phyloP scores from a whole-genome alignment of 2,113 vertebrate genomes.

The Hylia prasina region DNA sequence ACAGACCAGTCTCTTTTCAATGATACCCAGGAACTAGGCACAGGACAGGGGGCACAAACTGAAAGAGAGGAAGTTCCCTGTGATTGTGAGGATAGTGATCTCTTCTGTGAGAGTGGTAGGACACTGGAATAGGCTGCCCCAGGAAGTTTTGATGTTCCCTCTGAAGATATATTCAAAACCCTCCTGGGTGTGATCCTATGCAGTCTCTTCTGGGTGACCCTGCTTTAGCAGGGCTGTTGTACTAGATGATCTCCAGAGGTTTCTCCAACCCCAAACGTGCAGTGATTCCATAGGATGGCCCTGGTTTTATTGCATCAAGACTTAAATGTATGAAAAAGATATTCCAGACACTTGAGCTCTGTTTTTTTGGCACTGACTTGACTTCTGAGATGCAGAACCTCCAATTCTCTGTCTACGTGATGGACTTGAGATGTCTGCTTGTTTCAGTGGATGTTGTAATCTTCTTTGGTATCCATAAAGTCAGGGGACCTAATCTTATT shows the following conservation, averaged over 20 bases:
- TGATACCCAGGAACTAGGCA: background rate
- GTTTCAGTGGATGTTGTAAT: background rate
- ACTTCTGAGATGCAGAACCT: background rate
- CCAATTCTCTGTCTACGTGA: background rate
- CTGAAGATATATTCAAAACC: background rate
- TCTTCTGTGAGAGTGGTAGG: background rate
- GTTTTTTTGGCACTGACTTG: background rate
- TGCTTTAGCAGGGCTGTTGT: background rate
- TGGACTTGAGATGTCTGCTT: background rate
- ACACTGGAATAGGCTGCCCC: background rate
- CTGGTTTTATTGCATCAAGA: background rate
- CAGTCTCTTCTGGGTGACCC: background rate
- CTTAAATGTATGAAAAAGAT: background rate
- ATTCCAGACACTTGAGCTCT: background rate
- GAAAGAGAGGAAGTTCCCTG: background rate
- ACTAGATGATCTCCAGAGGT: background rate
- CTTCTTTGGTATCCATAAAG: background rate
- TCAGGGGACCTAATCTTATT: background rate
- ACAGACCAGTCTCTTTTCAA: background rate
- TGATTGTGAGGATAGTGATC: background rate
- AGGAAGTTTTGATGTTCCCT: background rate
- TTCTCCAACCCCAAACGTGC: background rate
- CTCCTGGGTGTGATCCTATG: background rate
- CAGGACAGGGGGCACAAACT: background rate
- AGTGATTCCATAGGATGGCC: background rate